Base-by-base conservation (phyloP, 2,888 invertebrate genomes). In the Mylabris sibirica region DNA sequence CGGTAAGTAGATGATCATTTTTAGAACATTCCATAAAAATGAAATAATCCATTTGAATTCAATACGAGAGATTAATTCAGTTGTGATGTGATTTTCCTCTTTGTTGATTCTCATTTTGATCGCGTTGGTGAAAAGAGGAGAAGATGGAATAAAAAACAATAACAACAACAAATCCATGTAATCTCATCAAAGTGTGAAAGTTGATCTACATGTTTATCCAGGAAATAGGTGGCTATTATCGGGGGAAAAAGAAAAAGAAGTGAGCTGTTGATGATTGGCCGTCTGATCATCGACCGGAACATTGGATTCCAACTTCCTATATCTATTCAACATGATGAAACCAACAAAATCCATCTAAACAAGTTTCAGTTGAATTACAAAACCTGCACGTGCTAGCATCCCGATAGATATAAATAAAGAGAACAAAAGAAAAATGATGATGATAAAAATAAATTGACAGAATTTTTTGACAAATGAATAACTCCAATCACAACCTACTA, bases 181-280 rank as follows among this genome's bases (percentile, higher is more conserved):
- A 38, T 38, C 38, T 12, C 38, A 14, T 12, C 38, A 38, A 14
- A 38, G n/a, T 44, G 44, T 44, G 5, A 44, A 44, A 44, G 17
- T 44, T 44, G 44, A 17, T 44, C 17, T 44, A 44, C 44, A 44
- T 44, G 44, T 44, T n/a, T 17, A 44, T 44, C 8, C 44, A n/a
- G 44, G 44, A 44, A 44, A 44, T 44, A 44, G 44, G 2, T 5
- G 44, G 44, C 44, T 44, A 44, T 74, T 74, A 70, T 72, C 69
- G 71, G 30, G 5, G 30, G n/a, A n/a, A 44, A 44, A n/a, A 17
- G 44, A 72, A 34, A 59, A 30, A 68, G 72, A 72, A 72, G 72
- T 68, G 62, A 63, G 65, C 65, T 60, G 65, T 67, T 69, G 71
- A 72, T 74, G 72, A 71, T 74, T 74, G 72, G 70, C 71, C 72